Conservation (phyloP, 2,797 vertebrate genomes). For the Denticeps clupeoides region DNA sequence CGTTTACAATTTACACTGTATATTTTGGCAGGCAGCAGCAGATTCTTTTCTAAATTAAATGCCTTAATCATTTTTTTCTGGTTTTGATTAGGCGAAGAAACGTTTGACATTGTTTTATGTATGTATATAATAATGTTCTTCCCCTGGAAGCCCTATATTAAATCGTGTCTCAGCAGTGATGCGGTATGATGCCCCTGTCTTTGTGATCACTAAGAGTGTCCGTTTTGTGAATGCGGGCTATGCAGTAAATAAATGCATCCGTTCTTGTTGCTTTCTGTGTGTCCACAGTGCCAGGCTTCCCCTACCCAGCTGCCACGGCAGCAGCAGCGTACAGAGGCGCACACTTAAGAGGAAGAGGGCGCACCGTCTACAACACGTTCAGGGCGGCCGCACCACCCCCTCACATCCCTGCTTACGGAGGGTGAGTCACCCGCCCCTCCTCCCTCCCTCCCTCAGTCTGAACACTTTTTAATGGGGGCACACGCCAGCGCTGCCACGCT, state of each 20-base stretch:
- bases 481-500: conserved; percentile 6
- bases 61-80: too few species aligned
- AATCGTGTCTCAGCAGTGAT: too few species aligned
- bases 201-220: too few species aligned
- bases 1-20: too few species aligned
- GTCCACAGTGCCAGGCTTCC: conserved; percentile 82
- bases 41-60: too few species aligned
- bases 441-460: not conserved
- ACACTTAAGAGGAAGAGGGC: conserved; percentile 83
- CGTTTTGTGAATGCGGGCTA: too few species aligned
- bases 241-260: conserved; percentile 8
- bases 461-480: conserved; percentile 1
- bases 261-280: conserved; percentile 14
- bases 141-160: too few species aligned
- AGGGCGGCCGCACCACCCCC: conserved; percentile 85
- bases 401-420: conserved; percentile 88
- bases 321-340: conserved; percentile 86
- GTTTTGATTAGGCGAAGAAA: too few species aligned
- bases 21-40: too few species aligned
- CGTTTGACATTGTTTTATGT: too few species aligned
- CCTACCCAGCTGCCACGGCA: conserved; percentile 82
- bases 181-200: too few species aligned
- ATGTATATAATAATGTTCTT: too few species aligned
- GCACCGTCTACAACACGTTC: conserved; percentile 89
- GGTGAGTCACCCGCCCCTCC: conserved; percentile 61